These are phyloP conservation scores for Netelia melanura DNA, from an alignment of 2,888 invertebrate genomes.

Conservation along the genomic window DNA sequence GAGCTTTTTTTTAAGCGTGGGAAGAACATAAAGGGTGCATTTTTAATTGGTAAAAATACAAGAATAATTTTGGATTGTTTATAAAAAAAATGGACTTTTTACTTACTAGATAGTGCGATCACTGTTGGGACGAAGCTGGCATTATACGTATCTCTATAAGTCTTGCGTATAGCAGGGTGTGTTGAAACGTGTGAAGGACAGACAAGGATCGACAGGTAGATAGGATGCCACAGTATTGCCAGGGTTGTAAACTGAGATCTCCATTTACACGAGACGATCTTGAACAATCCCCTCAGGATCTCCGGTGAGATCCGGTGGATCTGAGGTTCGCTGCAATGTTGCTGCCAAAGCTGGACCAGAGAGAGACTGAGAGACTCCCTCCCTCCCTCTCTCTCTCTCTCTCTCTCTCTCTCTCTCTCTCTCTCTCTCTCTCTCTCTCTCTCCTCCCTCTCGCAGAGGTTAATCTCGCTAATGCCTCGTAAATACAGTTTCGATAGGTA, in stretches of 20 bases:
- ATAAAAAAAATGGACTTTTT: not conserved
- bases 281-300: conserved; percentile 57
- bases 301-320: conserved; percentile 67
- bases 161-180: too few species aligned
- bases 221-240: conserved; percentile 4
- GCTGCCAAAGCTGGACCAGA: not conserved
- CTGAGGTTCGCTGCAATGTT: conserved; percentile 56
- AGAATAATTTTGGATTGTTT: not conserved
- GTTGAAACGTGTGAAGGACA: not conserved
- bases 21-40: too few species aligned
- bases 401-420: too few species aligned
- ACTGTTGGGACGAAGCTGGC: not conserved
- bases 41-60: too few species aligned
- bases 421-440: too few species aligned
- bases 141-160: not conserved
- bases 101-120: not conserved
- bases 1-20: too few species aligned
- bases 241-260: conserved; percentile 43
- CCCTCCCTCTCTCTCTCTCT: too few species aligned
- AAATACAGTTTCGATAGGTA: conserved; percentile 73
- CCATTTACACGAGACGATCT: conserved; percentile 56
- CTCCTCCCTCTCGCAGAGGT: conserved; percentile 45
- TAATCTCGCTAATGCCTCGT: conserved; percentile 79
- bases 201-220: conserved; percentile 11
- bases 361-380: not conserved